Evolutionary conservation across 2,797 vertebrate species (phyloP).

Genomic region (Paratrypauchen microcephalus): DNA sequence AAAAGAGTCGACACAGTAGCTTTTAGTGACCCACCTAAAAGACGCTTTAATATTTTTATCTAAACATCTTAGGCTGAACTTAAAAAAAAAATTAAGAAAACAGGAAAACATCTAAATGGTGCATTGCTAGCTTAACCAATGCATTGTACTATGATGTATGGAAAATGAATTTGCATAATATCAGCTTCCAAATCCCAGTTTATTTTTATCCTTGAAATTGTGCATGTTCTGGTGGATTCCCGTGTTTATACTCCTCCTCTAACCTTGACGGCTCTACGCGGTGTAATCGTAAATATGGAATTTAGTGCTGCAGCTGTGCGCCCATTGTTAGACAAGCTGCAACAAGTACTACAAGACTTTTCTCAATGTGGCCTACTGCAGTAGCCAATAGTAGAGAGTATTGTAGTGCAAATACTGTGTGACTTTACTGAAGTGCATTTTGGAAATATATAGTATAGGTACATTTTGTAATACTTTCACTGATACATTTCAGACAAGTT

Average conservation of each 20-base stretch:
- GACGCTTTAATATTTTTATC: constrained; percentile 3
- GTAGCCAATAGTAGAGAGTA: not conserved
- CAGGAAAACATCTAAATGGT: constrained; percentile 44
- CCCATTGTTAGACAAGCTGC: constrained; percentile 42
- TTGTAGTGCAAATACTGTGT: no score
- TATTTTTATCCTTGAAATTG: constrained; percentile 58
- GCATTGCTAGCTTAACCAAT: constrained; percentile 47
- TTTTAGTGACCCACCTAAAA: not conserved
- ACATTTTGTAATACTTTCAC: no score
- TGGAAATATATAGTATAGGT: no score
- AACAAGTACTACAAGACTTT: constrained; percentile 26
- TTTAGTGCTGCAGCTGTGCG: constrained; percentile 20
- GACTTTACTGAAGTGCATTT: no score
- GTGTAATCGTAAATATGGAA: constrained; percentile 30
- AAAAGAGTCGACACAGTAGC: no score
- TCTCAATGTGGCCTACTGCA: not conserved
- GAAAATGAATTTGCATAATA: constrained; percentile 70
- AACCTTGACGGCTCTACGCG: constrained; percentile 35
- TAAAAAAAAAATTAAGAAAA: constrained; percentile 58
- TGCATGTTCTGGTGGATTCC: constrained; percentile 36
- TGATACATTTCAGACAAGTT: no score
- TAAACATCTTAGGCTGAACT: constrained; percentile 52
- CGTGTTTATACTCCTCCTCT: constrained; percentile 17
- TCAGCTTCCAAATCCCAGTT: constrained; percentile 41
- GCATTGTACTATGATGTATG: constrained; percentile 33